Base-by-base conservation (phyloP, 2,797 vertebrate genomes). In the Sebastes kiyomatsui region DNA sequence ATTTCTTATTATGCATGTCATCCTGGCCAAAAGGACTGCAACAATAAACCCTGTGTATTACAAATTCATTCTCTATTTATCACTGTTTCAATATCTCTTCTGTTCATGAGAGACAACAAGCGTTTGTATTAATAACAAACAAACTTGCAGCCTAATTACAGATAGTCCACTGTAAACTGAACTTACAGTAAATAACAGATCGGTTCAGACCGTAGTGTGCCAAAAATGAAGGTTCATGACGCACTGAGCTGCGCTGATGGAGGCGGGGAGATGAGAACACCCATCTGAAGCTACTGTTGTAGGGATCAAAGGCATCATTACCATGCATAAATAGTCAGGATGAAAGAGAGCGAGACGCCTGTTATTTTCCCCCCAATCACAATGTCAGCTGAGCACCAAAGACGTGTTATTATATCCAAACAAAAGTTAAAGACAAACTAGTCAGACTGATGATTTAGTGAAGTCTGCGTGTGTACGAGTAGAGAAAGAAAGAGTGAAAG, bases 241-340 rank as follows among this genome's bases (percentile, higher is more conserved):
- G 81, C 55, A 71, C 32, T 60, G 68, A 80, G 73, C 42, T 77
- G 77, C 59, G 67, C 64, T 75, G 62, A 69, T 20, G 20, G 74
- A 82, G 33, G 78, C 2, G 58, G 20, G 16, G 38, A 71, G 64
- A 79, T 74, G 75, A 91, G 73, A 68, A 79, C 59, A 75, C 12
- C 27, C 59, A 74, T 85, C 67, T 69, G 33, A 79, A 77, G 81
- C 73, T 55, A 56, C 64, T 70, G 67, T 75, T 75, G 73, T 56
- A 25, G 5, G 28, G 80, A 92, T 91, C 69, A 92, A 87, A 90
- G 70, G 35, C 74, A 61, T 86, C 75, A 85, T 91, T 88, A 80
- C 46, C 75, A 59, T 67, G 72, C 66, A 80, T 85, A 86, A 88
- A 84, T 75, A 83, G 68, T 76, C 75, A 78, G 79, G 62, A 89